Base-by-base conservation (phyloP, 1,140 invertebrate genomes). In the Zaprionus gabonicus region DNA sequence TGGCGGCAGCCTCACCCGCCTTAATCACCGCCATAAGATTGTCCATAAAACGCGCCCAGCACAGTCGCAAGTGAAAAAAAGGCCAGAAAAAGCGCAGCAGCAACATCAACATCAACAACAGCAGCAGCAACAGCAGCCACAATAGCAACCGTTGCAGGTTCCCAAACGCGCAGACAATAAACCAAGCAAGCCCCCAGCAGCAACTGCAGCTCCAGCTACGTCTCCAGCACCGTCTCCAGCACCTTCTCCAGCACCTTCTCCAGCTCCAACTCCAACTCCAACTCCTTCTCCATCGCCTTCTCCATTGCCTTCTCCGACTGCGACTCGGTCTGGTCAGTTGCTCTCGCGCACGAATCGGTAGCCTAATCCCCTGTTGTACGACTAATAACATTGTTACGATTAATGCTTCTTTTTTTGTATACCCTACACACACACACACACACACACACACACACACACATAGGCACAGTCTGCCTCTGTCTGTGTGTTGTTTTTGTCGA, bases 381-480 rank as follows among this genome's bases (percentile, higher is more conserved):
- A 92, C 91, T 92, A 87, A 90, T 92, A 92, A 92, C 91, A 92
- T 92, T 92, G 91, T 92, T 92, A 92, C 86, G 83, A 92, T 91
- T 92, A 91, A 91, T 91, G 86, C 79, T 92, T 81, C 78, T 84
- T 81, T 78, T 82, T 76, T 75, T 84, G 60, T 51, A 51, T 56
- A 28, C 27, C 27, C 25, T 56, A 31, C 53, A 56, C 53, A 56
- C 27, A 56, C 27, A 56, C 15, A 56, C 27, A 51, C 20, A 23
- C 20, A 49, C 10, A 17, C 20, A 49, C 17, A 23, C 3, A 3
- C 17, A 23, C 7, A 49, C 28, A 28, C 6, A 13, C 41, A 2
- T 4, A 41, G 15, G 15, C 38, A 41, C 15, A 41, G 15, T 23
- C 20, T 71, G 28, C 46, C 25, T 41, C 44, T 75, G 62, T 44